Percentiles rank a stretch among this genome's conserved stretches.
These are phyloP conservation scores for Macrosteles quadrilineatus DNA, from an alignment of 1,140 invertebrate genomes.

Conservation along the genomic window DNA sequence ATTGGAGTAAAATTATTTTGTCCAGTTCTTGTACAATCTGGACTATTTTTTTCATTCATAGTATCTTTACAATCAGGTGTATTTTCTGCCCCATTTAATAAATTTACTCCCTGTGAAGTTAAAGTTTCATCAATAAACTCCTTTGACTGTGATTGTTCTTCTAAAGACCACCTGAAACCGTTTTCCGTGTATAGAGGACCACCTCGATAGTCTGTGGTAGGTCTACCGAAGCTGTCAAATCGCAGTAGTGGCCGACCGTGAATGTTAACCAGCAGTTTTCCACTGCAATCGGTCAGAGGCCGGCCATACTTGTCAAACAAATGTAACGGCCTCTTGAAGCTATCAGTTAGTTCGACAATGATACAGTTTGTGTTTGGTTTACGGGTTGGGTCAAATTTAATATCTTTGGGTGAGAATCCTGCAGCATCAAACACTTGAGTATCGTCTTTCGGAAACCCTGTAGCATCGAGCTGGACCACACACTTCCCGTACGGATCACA, in stretches of 20 bases:
- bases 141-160: slow-evolving; percentile 10
- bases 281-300: slow-evolving; percentile 13
- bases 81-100: too few relatives aligned
- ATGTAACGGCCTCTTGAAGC: background rate
- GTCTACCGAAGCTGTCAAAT: slow-evolving; percentile 14
- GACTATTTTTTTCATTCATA: too few relatives aligned
- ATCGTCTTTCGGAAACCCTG: background rate
- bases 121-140: background rate
- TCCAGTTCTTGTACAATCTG: too few relatives aligned
- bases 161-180: background rate
- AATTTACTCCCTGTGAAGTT: background rate
- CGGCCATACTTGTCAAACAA: slow-evolving; percentile 23
- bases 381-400: slow-evolving; percentile 3
- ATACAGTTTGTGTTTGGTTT: slow-evolving; percentile 14
- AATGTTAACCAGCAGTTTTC: slow-evolving; percentile 3
- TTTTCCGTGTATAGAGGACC: slow-evolving; percentile 7
- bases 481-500: slow-evolving; percentile 12
- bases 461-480: background rate
- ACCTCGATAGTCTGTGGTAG: background rate
- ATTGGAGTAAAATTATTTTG: too few relatives aligned
- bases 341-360: slow-evolving; percentile 11
- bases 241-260: background rate
- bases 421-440: background rate
- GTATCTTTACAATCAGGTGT: too few relatives aligned
- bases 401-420: background rate